Conservation (phyloP, 2,113 vertebrate species). For the Melanerpes formicivorus region DNA sequence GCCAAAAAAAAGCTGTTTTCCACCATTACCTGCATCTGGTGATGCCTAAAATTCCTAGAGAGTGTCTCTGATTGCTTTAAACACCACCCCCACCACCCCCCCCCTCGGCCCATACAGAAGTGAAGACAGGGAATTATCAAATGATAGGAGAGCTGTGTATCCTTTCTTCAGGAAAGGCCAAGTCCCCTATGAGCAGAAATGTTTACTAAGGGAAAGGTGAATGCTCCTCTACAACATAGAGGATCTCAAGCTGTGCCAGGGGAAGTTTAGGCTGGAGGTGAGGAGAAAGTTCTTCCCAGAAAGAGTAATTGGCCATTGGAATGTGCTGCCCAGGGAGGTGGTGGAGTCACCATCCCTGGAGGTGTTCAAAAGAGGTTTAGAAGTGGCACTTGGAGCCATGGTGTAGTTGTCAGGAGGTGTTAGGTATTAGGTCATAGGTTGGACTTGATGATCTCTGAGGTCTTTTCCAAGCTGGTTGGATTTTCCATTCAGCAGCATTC, state of each 20-base stretch:
- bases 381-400: no score
- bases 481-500: slow-evolving; percentile 39
- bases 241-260: no score
- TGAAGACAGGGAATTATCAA: neutral
- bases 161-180: neutral
- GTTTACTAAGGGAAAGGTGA: neutral
- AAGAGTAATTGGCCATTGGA: no score
- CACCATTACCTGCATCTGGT: neutral
- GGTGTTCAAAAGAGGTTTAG: no score
- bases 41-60: neutral
- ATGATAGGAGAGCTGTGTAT: neutral
- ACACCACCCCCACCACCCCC: neutral
- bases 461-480: no score
- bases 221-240: neutral
- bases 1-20: neutral
- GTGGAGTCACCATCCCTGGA: no score
- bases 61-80: neutral
- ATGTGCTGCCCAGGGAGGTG: no score
- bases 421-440: no score
- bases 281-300: no score
- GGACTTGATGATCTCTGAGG: no score
- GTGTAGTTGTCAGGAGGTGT: no score
- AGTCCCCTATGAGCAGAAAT: neutral
- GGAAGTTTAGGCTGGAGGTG: no score
- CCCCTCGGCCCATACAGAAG: neutral